Evolutionary conservation across 2,888 invertebrate genomes (phyloP).

Genomic region (Dolichomitus sp.): DNA sequence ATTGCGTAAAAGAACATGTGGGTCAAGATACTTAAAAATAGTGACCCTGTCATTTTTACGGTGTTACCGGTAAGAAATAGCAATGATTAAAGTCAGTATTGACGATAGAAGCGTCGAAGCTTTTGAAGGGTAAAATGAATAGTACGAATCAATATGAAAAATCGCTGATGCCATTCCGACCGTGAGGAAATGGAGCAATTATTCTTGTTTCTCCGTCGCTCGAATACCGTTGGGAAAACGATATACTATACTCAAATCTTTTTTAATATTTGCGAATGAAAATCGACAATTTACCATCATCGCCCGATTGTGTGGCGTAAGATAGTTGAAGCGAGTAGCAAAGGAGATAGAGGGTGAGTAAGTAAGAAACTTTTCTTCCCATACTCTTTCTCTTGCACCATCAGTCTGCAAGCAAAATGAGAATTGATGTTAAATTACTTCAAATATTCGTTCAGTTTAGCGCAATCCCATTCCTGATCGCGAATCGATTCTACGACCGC

Average conservation of each 20-base stretch:
- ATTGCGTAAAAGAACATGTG: neutral
- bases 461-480: conserved; percentile 83
- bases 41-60: neutral
- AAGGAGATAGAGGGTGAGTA: conserved; percentile 31
- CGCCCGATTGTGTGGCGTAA: conserved; percentile 5
- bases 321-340: conserved; percentile 31
- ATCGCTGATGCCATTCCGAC: conserved; percentile 42
- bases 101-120: conserved; percentile 13
- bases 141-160: conserved; percentile 41
- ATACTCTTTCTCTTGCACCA: conserved; percentile 4
- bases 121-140: conserved; percentile 42
- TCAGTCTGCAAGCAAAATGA: conserved; percentile 43
- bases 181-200: conserved; percentile 35
- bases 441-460: conserved; percentile 83
- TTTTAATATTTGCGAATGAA: conserved; percentile 51
- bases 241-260: neutral
- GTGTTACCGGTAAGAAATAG: neutral
- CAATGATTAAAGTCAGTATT: conserved; percentile 24
- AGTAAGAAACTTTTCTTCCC: conserved; percentile 33
- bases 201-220: conserved; percentile 13
- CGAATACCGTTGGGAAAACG: neutral
- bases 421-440: conserved; percentile 78
- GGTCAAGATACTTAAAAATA: neutral
- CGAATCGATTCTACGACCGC: conserved; percentile 69
- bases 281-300: conserved; percentile 37